Percentiles rank a stretch among this genome's conserved stretches.
Conservation (phyloP, 2,888 invertebrate species). For the Watsonalla binaria region DNA sequence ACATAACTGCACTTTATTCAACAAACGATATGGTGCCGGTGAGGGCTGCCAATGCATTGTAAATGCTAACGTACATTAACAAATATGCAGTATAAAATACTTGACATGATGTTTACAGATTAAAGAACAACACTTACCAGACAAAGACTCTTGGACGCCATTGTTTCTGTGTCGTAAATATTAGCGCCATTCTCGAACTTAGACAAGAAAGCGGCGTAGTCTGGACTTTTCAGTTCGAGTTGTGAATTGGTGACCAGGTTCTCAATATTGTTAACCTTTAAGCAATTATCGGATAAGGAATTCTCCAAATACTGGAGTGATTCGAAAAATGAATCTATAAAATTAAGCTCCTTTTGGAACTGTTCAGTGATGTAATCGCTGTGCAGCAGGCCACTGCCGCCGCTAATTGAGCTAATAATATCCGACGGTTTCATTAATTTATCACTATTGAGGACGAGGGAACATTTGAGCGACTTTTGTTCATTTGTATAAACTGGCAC, state of each 20-base stretch:
- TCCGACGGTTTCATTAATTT: conserved; percentile 70
- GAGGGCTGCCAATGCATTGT: background rate
- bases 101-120: conserved; percentile 52
- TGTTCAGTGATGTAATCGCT: conserved; percentile 62
- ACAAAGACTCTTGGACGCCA: conserved; percentile 73
- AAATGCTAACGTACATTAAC: background rate
- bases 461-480: conserved; percentile 45
- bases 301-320: conserved; percentile 67
- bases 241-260: conserved; percentile 43
- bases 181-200: conserved; percentile 55
- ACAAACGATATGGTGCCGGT: background rate
- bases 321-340: conserved; percentile 73
- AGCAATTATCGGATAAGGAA: conserved; percentile 49
- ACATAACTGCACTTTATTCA: background rate
- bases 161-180: conserved; percentile 62
- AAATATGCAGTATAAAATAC: background rate
- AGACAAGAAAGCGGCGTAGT: conserved; percentile 52
- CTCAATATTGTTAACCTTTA: conserved; percentile 42
- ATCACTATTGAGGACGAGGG: conserved; percentile 41
- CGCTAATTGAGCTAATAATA: conserved; percentile 64
- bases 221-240: conserved; percentile 41
- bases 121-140: conserved; percentile 67
- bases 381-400: conserved; percentile 50
- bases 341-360: conserved; percentile 68
- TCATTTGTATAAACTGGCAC: conserved; percentile 29